These are phyloP conservation scores for Salticus scenicus DNA, from an alignment of 2,888 invertebrate species.

Conservation along the genomic window DNA sequence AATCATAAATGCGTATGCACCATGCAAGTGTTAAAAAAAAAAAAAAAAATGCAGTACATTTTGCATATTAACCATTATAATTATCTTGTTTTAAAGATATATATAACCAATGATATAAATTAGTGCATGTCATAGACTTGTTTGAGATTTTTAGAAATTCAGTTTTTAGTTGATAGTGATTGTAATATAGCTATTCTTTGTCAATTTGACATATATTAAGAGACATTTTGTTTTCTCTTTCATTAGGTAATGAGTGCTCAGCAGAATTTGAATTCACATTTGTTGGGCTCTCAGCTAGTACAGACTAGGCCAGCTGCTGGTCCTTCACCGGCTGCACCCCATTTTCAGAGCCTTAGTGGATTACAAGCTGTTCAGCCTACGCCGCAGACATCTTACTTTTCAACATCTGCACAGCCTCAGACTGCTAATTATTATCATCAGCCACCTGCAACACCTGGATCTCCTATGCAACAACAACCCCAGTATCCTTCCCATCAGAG, in stretches of 20 bases:
- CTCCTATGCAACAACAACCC: conserved; percentile 92
- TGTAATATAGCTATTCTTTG: no score
- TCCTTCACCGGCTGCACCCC: conserved; percentile 73
- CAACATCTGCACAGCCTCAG: conserved; percentile 77
- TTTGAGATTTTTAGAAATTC: no score
- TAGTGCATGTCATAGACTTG: no score
- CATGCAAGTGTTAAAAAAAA: no score
- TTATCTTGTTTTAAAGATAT: no score
- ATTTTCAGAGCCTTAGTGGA: conserved; percentile 75
- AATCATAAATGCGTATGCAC: no score
- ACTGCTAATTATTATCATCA: conserved; percentile 73
- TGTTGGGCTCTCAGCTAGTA: conserved; percentile 81
- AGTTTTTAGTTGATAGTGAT: no score
- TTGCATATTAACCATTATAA: no score
- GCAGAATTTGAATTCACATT: conserved; percentile 78
- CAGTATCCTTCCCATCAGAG: conserved; percentile 77
- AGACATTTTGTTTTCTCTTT: no score
- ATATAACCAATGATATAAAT: no score
- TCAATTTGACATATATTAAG: no score
- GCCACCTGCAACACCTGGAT: conserved; percentile 93
- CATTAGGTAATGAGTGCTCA: conserved; percentile 75
- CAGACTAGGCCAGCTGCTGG: conserved; percentile 79
- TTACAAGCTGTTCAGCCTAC: conserved; percentile 77
- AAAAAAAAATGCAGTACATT: no score
- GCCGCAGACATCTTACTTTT: conserved; percentile 79